Evolutionary conservation across 2,797 vertebrate genomes (phyloP), one percentile per base, ranked within the genome.

Genomic region (Agapornis canus): DNA sequence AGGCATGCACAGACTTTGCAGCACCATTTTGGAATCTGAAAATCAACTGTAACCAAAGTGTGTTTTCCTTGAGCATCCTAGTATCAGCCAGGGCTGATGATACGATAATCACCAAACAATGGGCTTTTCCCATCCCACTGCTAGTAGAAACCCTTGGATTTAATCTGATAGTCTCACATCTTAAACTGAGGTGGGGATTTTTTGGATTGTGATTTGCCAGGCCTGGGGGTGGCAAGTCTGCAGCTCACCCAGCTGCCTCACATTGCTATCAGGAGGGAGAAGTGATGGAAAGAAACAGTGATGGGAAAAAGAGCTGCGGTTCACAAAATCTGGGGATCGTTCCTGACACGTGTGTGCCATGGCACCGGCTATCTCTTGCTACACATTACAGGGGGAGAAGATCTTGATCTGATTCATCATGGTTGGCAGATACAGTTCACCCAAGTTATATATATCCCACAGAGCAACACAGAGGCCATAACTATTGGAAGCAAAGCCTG

Each of bases 1-100:
- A 98, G 97, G 94, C 97, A 97, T 97, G 97, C 98, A 97, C 95
- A 97, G 97, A 97, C 96, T 97, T 97, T 95, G 97, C 97, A 97
- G 97, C 97, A 97, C 98, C 97, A 97, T 98, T 98, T 98, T 98
- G 97, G 97, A 98, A 97, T 97, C 97, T 95, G 96, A 97, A 98
- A 98, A 98, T 98, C 97, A 97, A 97, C 96, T 97, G 96, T 97
- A 98, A 97, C 97, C 94, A 13, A 97, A 97, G 97, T 97, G 93
- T 95, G 96, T 96, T 98, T 98, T 98, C 97, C 97, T 97, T 96
- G 95, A 98, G 96, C 97, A 96, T 95, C 94, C 94, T 87, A 79
- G 56, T 96, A 97, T 97, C 95, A 96, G 94, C 96, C 90, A 71
- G 89, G 96, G 95, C 88, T 96, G 97, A 96, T 97, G 96, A 94